These are phyloP conservation scores for Cepphus grylle DNA, from an alignment of 2,113 vertebrate genomes.

Conservation along the genomic window DNA sequence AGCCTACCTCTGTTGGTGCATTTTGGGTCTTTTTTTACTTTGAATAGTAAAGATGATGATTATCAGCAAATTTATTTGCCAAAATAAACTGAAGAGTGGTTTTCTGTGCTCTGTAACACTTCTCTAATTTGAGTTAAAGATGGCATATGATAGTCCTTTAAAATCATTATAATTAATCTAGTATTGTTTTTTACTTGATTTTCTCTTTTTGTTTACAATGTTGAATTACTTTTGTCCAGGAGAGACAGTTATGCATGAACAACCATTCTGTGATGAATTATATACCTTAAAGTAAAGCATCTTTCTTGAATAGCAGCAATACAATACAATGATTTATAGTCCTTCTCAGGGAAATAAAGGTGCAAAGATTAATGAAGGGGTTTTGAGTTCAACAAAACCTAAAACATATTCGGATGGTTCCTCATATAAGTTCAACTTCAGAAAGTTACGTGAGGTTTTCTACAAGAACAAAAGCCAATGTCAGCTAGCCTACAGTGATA, in stretches of 20 bases:
- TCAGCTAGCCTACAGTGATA: not conserved
- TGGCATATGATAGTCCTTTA: not conserved
- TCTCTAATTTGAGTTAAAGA: not conserved
- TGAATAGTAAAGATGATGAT: not conserved
- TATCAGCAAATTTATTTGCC: not conserved
- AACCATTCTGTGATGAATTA: slow-evolving; percentile 17
- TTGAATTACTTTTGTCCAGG: not conserved
- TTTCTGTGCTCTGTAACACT: not conserved
- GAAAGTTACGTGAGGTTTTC: not conserved
- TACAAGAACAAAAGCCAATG: not conserved
- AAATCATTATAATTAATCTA: not conserved
- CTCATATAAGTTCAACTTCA: not conserved
- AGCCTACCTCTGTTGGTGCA: not conserved
- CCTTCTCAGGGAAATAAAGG: slow-evolving; percentile 27
- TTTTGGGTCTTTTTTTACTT: not conserved
- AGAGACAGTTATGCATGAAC: not conserved
- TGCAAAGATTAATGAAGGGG: slow-evolving; percentile 7
- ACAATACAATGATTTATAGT: slow-evolving; percentile 22
- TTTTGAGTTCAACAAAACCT: not conserved
- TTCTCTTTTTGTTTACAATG: not conserved
- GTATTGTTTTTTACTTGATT: not conserved
- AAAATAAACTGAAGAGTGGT: not conserved
- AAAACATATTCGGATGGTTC: not conserved
- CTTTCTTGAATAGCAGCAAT: slow-evolving; percentile 3
- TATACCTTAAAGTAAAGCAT: slow-evolving; percentile 16